Conservation (phyloP, 2,888 invertebrate genomes). For the Drosophila affinis region DNA sequence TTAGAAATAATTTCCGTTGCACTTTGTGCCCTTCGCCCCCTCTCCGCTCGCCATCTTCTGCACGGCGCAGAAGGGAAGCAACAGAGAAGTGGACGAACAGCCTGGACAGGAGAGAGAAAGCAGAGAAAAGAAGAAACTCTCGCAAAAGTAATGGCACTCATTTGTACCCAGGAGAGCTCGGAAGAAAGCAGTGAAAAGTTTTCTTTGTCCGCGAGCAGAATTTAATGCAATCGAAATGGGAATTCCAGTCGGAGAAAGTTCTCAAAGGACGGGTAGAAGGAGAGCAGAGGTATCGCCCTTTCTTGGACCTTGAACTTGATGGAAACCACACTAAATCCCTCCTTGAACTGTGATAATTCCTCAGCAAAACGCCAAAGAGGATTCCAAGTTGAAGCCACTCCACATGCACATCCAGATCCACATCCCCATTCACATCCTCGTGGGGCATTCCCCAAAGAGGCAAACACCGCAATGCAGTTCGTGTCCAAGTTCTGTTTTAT, state of each 20-base stretch:
- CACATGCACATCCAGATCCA: conserved; percentile 24
- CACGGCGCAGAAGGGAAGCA: conserved; percentile 9
- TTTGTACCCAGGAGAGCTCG: conserved; percentile 12
- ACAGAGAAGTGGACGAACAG: not conserved
- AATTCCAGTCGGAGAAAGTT: conserved; percentile 6
- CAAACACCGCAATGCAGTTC: conserved; percentile 51
- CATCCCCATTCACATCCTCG: conserved; percentile 12
- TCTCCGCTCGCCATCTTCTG: too few species aligned
- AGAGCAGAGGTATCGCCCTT: not conserved
- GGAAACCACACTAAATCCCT: conserved; percentile 10
- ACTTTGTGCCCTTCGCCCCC: conserved; percentile 1
- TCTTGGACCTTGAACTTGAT: conserved; percentile 41
- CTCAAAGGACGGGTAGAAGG: not conserved
- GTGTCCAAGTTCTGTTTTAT: conserved; percentile 53
- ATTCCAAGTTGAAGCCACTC: conserved; percentile 22
- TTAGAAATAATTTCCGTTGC: conserved; percentile 44
- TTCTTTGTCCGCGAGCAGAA: conserved; percentile 20
- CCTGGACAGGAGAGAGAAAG: not conserved
- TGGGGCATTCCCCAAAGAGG: conserved; percentile 16
- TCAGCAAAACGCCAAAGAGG: conserved; percentile 12
- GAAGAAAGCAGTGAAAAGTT: conserved; percentile 16
- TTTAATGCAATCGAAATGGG: conserved; percentile 34
- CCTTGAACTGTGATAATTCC: conserved; percentile 20
- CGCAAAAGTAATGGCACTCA: conserved; percentile 21
- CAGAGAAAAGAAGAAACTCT: not conserved